A percentile compares a stretch with the other conserved stretches of the same genome.
Conservation (phyloP, 2,797 vertebrate species). For the Poecile montanus region DNA sequence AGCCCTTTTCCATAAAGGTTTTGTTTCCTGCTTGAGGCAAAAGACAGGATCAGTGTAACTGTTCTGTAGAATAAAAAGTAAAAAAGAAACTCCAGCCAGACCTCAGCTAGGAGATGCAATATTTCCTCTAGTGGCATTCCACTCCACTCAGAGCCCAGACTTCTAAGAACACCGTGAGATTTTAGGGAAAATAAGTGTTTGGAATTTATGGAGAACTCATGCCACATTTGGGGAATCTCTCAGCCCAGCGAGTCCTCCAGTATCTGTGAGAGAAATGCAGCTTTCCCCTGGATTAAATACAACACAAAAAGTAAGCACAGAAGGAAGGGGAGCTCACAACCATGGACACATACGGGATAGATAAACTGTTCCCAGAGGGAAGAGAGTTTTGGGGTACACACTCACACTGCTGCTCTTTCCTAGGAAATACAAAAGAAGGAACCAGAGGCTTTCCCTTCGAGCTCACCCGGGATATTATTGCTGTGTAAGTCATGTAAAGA, state of each 20-base stretch:
- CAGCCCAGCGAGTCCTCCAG: neutral
- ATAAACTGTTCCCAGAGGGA: neutral
- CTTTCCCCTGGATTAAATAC: neutral
- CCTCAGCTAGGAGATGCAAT: neutral
- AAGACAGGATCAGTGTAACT: neutral
- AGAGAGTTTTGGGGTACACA: fast-evolving
- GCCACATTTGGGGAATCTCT: neutral
- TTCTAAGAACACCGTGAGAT: neutral
- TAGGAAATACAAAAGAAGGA: fast-evolving
- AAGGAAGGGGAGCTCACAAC: neutral
- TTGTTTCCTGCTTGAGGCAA: neutral
- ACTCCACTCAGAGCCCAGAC: neutral
- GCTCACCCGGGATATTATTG: fast-evolving
- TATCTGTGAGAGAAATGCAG: neutral
- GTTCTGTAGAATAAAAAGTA: neutral
- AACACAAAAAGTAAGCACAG: neutral
- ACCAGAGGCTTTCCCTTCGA: neutral
- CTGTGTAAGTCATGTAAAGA: fast-evolving
- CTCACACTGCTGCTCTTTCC: neutral
- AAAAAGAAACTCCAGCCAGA: neutral
- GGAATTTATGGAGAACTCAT: neutral
- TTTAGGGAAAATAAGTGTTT: neutral
- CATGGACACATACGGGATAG: fast-evolving
- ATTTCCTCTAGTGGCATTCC: neutral
- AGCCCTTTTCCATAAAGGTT: neutral